Evolutionary conservation across 2,888 invertebrate species (phyloP), one percentile per base, ranked within the genome.

Genomic region (Gymnoscelis rufifasciata): DNA sequence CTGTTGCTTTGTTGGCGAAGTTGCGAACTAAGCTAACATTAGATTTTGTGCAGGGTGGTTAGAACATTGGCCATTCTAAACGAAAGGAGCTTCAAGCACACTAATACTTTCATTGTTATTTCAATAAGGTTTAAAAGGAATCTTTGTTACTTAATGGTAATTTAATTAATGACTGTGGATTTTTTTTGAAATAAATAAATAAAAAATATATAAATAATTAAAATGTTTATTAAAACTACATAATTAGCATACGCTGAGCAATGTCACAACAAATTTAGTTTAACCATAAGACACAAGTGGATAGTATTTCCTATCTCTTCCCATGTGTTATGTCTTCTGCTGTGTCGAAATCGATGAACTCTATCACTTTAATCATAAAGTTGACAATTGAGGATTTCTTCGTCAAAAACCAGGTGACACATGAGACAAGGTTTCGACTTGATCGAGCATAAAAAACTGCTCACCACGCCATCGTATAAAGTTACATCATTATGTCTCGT

Each of bases 371-470:
- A 23, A 30, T 3, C 3, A 64, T 67, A 78, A 60, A 68, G 68
- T 38, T 50, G 33, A 50, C 46, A 47, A 43, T 51, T 24, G 19
- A 7, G 11, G n/a, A n/a, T 7, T 57, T 45, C 13, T 54, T 29
- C 44, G 12, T 6, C 44, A 47, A 54, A 66, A 71, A 64, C 63
- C 78, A 81, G 77, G 80, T 81, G 86, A 73, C 70, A 83, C 57
- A 67, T 66, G 83, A 86, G 69, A 77, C 81, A 75, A 57, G 63
- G 68, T 76, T 83, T 82, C 79, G 65, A 78, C 78, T 83, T 68
- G 73, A 72, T 75, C 65, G 68, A 86, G 84, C 86, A 75, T 78
- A 80, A 83, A 84, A 83, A 83, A 74, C 71, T 67, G 73, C 70
- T 76, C 71, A 71, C 66, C 80, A 77, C 74, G 74, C 75, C 51